Percentiles rank a stretch among this genome's conserved stretches.
These are phyloP conservation scores for Indri indri DNA, from an alignment of 2,113 vertebrate genomes.

Conservation along the genomic window DNA sequence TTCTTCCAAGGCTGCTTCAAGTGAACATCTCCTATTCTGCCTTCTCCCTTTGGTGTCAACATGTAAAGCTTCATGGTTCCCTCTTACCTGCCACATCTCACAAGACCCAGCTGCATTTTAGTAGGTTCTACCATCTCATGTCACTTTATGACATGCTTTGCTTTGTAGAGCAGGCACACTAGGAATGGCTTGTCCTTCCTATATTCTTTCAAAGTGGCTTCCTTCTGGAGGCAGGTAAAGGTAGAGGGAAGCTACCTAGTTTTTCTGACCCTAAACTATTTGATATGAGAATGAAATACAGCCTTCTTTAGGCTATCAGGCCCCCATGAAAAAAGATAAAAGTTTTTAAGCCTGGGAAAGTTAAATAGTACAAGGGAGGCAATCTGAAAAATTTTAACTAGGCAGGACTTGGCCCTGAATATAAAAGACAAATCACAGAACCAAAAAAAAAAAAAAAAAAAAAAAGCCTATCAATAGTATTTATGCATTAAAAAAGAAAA, in stretches of 20 bases:
- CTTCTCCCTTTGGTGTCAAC: neutral
- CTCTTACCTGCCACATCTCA: neutral
- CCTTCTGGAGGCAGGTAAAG: neutral
- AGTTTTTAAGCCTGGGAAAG: neutral
- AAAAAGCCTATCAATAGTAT: neutral
- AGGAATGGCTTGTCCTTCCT: neutral
- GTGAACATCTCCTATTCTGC: neutral
- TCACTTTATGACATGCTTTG: neutral
- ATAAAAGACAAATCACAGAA: neutral
- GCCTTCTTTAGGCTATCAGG: neutral
- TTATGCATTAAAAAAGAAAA: constrained; percentile 8
- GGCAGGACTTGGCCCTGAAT: neutral
- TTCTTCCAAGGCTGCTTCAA: neutral
- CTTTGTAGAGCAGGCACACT: neutral
- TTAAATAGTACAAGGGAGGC: neutral
- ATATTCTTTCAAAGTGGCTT: constrained; percentile 28
- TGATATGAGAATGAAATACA: neutral
- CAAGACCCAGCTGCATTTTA: neutral
- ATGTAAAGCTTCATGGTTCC: neutral
- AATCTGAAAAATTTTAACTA: neutral
- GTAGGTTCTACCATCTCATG: neutral
- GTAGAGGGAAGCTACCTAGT: neutral
- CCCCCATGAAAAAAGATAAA: neutral
- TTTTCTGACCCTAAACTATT: constrained; percentile 7
- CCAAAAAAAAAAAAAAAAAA: neutral